Evolutionary conservation across 2,797 vertebrate genomes (phyloP).

Genomic region (Chloroceryle amazona): DNA sequence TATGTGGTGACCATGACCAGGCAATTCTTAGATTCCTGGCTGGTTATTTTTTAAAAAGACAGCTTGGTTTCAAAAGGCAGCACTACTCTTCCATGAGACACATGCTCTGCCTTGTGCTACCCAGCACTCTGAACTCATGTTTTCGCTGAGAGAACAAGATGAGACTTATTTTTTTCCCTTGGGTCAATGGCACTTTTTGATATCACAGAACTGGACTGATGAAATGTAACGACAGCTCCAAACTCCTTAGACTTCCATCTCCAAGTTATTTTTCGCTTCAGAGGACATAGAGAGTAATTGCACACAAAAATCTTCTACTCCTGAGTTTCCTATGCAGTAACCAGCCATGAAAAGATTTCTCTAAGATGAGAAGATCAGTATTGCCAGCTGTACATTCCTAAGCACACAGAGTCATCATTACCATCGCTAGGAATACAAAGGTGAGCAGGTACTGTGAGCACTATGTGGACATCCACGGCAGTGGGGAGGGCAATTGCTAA

Average conservation of each 20-base stretch:
- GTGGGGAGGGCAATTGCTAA: background rate
- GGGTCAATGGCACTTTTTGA: accelerated
- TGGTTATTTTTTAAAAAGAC: background rate
- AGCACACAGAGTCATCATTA: background rate
- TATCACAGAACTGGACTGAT: background rate
- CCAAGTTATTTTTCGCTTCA: background rate
- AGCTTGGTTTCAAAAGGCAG: background rate
- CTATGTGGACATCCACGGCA: accelerated
- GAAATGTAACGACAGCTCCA: background rate
- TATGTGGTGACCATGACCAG: background rate
- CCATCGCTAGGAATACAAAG: background rate
- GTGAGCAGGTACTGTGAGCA: accelerated
- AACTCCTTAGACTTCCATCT: background rate
- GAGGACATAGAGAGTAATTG: background rate
- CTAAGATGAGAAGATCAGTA: background rate
- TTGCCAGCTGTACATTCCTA: background rate
- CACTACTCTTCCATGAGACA: background rate
- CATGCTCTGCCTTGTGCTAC: background rate
- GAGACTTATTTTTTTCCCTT: background rate
- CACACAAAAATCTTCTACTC: background rate
- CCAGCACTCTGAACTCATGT: background rate
- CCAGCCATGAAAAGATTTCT: background rate
- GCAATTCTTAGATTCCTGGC: background rate
- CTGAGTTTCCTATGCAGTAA: background rate
- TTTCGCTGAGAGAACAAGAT: background rate